A percentile compares a stretch with the other conserved stretches of the same genome.
Conservation (phyloP, 2,888 invertebrate genomes). For the Epinotia nisella region DNA sequence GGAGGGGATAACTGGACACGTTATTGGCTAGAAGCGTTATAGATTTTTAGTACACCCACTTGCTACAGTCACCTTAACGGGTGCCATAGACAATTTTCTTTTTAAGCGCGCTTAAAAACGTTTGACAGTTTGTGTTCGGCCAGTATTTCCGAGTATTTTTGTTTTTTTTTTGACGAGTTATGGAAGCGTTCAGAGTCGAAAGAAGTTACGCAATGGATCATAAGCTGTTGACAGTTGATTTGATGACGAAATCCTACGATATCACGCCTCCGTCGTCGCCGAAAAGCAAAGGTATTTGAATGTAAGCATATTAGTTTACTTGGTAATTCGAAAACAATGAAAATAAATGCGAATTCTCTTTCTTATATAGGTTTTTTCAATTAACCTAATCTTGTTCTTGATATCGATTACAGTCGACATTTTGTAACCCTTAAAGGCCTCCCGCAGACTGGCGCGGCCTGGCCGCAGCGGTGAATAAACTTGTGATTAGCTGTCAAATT, state of each 20-base stretch:
- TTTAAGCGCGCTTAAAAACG: conserved; percentile 54
- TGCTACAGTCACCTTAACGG: conserved; percentile 31
- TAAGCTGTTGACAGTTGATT: conserved; percentile 63
- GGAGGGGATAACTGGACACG: conserved; percentile 70
- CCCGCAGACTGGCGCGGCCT: too few species aligned
- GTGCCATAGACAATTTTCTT: conserved; percentile 45
- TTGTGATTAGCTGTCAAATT: too few species aligned
- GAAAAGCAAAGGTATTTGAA: conserved; percentile 69
- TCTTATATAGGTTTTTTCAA: too few species aligned
- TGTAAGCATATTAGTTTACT: background rate
- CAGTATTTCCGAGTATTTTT: conserved; percentile 39
- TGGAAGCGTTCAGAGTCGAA: conserved; percentile 64
- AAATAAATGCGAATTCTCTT: too few species aligned
- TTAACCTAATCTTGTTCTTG: too few species aligned
- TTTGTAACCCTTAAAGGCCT: too few species aligned
- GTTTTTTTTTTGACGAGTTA: conserved; percentile 50
- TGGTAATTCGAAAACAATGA: background rate
- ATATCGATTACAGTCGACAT: too few species aligned
- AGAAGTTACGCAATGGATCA: conserved; percentile 59
- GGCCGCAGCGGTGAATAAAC: too few species aligned
- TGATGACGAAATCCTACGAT: conserved; percentile 57
- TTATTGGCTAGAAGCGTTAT: conserved; percentile 78
- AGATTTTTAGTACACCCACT: conserved; percentile 71
- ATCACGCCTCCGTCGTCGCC: conserved; percentile 72
- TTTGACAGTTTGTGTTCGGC: conserved; percentile 34